Evolutionary conservation across 1,140 invertebrate species (phyloP), one percentile per base, ranked within the genome.

Genomic region (Drosophila subpulchrella): DNA sequence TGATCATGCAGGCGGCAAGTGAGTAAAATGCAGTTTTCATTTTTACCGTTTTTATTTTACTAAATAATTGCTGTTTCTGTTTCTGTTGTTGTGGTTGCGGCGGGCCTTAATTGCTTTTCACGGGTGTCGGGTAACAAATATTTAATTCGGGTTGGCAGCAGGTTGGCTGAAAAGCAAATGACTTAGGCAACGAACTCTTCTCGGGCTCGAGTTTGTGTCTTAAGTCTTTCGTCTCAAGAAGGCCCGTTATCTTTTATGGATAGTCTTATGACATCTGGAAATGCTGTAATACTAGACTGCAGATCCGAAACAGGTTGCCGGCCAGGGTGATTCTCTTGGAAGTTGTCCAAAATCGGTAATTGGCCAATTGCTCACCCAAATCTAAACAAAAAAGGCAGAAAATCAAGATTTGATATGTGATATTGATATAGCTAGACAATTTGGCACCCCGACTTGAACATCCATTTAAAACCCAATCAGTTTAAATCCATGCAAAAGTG

Each of bases 1-100:
- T 91, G 63, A 91, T 91, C 70, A 91, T 91, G 90, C 90, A 91
- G 78, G 90, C 90, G 71, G 90, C 90, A 88, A 91, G 90, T 91
- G 66, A 91, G 90, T 91, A 68, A 67, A 67, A n/a, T 67, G 59
- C 60, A 70, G 27, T 75, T 67, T 62, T 44, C 20, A 41, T 63
- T n/a, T 61, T 78, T 61, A 36, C 39, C 24, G 62, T 77, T 62
- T 75, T 34, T 10, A 17, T 44, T 72, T 63, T 63, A 32, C 51
- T 36, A n/a, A 46, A 41, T 41, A 53, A 58, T 51, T 46, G 60
- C 44, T 66, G 46, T 66, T 67, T 63, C 36, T 67, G 44, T 50
- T 32, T 10, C 10, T 39, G n/a, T 56, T 30, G 8, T 53, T 42
- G 39, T 15, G 54, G 57, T 46, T 50, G 27, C 13, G n/a, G 27